Percentiles rank a stretch among this genome's conserved stretches.
These are phyloP conservation scores for Naso thynnoides DNA, from an alignment of 2,797 vertebrate genomes.

Conservation along the genomic window DNA sequence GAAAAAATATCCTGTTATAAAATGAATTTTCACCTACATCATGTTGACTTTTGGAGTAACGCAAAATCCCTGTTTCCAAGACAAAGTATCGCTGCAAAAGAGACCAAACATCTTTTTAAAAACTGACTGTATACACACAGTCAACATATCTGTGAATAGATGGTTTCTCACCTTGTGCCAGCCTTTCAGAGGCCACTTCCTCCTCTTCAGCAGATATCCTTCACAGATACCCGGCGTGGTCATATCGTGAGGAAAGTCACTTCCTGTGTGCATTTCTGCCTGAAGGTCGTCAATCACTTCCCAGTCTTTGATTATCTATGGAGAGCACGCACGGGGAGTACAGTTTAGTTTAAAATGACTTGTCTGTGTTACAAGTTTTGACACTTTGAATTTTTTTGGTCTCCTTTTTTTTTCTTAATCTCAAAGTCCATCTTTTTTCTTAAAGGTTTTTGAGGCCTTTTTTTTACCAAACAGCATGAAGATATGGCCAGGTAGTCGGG, in stretches of 20 bases:
- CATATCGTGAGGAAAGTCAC: conserved; percentile 73
- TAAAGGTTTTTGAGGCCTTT: too few relatives aligned
- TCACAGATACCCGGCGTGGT: conserved; percentile 86
- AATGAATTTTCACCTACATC: conserved; percentile 86
- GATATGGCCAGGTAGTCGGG: too few relatives aligned
- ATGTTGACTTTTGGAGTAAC: conserved; percentile 90
- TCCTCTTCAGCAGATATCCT: conserved; percentile 94
- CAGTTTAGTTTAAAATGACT: too few relatives aligned
- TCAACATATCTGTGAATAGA: too few relatives aligned
- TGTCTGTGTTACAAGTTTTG: too few relatives aligned
- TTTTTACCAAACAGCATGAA: too few relatives aligned
- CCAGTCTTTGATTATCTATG: conserved; percentile 92
- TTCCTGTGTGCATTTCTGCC: conserved; percentile 55
- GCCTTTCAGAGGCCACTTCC: conserved; percentile 97
- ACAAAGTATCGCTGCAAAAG: conserved; percentile 91
- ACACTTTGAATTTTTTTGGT: too few relatives aligned
- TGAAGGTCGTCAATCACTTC: conserved; percentile 91
- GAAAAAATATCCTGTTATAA: accelerated
- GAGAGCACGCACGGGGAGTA: neutral
- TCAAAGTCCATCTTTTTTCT: too few relatives aligned
- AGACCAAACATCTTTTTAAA: neutral
- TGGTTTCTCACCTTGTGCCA: conserved; percentile 92
- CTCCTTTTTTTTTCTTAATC: too few relatives aligned
- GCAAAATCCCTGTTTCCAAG: conserved; percentile 89
- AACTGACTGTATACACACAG: neutral